These are phyloP conservation scores for Xestoiulus laeticollis DNA, from an alignment of 2,888 invertebrate genomes.

Conservation along the genomic window DNA sequence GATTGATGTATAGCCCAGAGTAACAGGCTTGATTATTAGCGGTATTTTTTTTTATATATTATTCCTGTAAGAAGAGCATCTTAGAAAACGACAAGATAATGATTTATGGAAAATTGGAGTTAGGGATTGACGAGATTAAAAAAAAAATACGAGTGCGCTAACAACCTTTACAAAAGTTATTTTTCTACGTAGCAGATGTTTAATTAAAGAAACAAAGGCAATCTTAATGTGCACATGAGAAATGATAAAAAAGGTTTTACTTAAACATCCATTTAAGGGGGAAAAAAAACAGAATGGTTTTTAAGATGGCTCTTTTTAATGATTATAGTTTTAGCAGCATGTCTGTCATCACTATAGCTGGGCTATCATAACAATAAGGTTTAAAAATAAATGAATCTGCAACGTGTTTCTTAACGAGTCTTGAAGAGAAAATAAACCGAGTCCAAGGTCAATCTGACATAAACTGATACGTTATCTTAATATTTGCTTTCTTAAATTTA, in stretches of 20 bases:
- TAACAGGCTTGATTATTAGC: neutral
- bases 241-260: neutral
- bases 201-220: slow-evolving; percentile 20
- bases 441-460: neutral
- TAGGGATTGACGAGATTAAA: neutral
- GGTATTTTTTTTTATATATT: neutral
- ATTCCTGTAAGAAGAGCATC: too few relatives aligned
- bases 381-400: neutral
- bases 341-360: neutral
- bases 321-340: neutral
- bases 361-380: neutral
- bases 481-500: neutral
- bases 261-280: too few relatives aligned
- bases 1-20: neutral
- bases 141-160: neutral
- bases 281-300: neutral
- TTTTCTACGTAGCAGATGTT: neutral
- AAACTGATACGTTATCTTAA: neutral
- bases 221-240: neutral
- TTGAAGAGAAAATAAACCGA: neutral
- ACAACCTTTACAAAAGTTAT: neutral
- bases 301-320: neutral
- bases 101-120: slow-evolving; percentile 4
- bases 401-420: neutral
- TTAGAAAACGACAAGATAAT: neutral